phyloP scores from a whole-genome alignment of 2,797 vertebrate species.

The Sparidentex hasta region DNA sequence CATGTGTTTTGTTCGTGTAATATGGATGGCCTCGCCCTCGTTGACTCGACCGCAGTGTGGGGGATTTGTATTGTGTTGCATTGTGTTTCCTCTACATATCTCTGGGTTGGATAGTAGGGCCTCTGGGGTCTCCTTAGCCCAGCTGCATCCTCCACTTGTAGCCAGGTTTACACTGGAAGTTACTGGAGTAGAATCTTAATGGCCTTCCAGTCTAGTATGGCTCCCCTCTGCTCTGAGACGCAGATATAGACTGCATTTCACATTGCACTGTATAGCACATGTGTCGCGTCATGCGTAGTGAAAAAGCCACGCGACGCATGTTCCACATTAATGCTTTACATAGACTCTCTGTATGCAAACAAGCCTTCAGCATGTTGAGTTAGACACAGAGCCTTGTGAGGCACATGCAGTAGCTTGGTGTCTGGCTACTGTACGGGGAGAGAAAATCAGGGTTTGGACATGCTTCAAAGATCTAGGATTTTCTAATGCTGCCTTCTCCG shows the following conservation, averaged over 20 bases:
- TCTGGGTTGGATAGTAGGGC: constrained; percentile 60
- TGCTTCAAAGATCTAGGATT: constrained; percentile 45
- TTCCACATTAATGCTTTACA: constrained; percentile 52
- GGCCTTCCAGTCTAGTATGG: constrained; percentile 44
- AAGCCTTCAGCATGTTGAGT: constrained; percentile 31
- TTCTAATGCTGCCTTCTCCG: constrained; percentile 31
- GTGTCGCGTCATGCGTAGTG: constrained; percentile 34
- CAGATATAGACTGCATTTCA: constrained; percentile 40
- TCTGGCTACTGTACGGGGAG: constrained; percentile 40
- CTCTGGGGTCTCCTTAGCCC: constrained; percentile 74
- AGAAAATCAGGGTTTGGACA: constrained; percentile 54
- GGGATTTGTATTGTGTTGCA: constrained; percentile 62
- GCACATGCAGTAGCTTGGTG: constrained; percentile 35
- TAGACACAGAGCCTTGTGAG: constrained; percentile 28
- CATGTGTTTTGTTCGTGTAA: constrained; percentile 35
- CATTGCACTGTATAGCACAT: constrained; percentile 25
- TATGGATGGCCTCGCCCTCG: constrained; percentile 26
- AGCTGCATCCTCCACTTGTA: constrained; percentile 78
- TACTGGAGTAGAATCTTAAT: constrained; percentile 75
- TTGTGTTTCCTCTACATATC: constrained; percentile 71
- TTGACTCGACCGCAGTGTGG: constrained; percentile 42
- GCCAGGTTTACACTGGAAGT: constrained; percentile 74
- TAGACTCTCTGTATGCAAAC: constrained; percentile 31
- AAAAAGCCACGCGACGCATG: constrained; percentile 44
- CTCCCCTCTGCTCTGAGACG: constrained; percentile 36